Base-by-base conservation (phyloP, 2,113 vertebrate genomes). In the Cavia aperea region DNA sequence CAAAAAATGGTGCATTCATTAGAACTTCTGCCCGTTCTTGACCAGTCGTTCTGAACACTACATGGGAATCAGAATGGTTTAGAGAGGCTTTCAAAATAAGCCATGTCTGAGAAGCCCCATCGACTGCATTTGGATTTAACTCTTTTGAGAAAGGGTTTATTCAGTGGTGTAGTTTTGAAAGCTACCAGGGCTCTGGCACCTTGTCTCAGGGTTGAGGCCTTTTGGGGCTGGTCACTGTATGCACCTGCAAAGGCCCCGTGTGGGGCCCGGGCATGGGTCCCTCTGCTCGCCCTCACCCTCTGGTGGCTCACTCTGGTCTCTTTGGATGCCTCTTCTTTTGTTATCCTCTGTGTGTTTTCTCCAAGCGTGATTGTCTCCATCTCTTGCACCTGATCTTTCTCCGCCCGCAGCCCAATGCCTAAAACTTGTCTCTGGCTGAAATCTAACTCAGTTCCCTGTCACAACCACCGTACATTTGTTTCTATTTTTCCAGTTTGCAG, bases 191-290 rank as follows among this genome's bases (percentile, higher is more conserved):
- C 73, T 31, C 33, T 8, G n/a, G 4, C 3, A 16, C 60, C 26
- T 0, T 1, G 39, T 11, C 12, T 1, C 31, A 49, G 70, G 54
- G 2, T 7, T 21, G 24, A n/a, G 56, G 21, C 13, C 18, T 31
- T 24, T 6, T 72, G 8, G 3, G 51, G 26, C 56, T 5, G 33
- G 33, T 2, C 7, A 4, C 29, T 13, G 1, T 29, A 7, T 6
- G 7, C 4, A n/a, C 3, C 9, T 23, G n/a, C 33, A 33, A 33
- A 86, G 46, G 12, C 24, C 5, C n/a, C 1, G 0, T 62, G 63
- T 51, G 24, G 18, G 18, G 68, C 19, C 86, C 5, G 15, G 75
- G 21, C 9, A 1, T 3, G 7, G 8, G 16, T 43, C 4, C 36
- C 6, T 89, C 68, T 33, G 43, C 13, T 31, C 1, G 1, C 39